Evolutionary conservation across 1,140 invertebrate genomes (phyloP).

Genomic region (Drosophila malerkotliana): DNA sequence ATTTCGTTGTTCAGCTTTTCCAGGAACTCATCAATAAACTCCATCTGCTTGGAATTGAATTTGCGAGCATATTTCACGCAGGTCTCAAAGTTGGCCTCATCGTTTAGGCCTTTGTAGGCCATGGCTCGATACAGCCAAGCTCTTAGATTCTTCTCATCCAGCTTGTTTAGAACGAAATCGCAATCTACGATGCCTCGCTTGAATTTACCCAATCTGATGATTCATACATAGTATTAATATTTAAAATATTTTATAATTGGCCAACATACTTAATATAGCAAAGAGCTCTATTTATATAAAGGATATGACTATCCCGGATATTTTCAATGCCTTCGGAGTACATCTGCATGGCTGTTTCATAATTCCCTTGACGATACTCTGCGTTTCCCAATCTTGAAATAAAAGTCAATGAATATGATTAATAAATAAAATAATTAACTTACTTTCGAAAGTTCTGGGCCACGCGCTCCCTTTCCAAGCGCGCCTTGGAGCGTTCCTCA

Average conservation of each 20-base stretch:
- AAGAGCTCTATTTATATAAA: constrained; percentile 91
- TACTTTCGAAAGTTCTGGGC: constrained; percentile 81
- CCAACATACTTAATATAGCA: constrained; percentile 82
- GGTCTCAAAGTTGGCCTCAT: constrained; percentile 74
- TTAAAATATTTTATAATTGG: background rate
- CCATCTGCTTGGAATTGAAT: constrained; percentile 81
- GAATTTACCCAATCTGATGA: constrained; percentile 57
- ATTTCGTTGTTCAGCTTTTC: constrained; percentile 48
- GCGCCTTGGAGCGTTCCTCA: constrained; percentile 87
- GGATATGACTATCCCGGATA: constrained; percentile 88
- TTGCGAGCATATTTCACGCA: constrained; percentile 82
- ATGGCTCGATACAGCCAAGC: constrained; percentile 81
- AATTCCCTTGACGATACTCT: constrained; percentile 88
- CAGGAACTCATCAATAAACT: constrained; percentile 74
- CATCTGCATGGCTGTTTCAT: constrained; percentile 88
- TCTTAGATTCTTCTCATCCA: constrained; percentile 82
- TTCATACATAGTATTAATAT: background rate
- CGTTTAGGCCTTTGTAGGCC: constrained; percentile 73
- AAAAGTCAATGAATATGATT: background rate
- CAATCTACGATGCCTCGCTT: constrained; percentile 82
- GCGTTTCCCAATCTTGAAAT: constrained; percentile 83
- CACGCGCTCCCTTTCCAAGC: constrained; percentile 86
- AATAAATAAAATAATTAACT: background rate
- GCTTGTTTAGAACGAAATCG: constrained; percentile 79
- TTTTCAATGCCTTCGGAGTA: constrained; percentile 90